Percentiles rank a stretch among this genome's conserved stretches.
Conservation (phyloP, 2,888 invertebrate genomes). For the Agonopterix heracliana region DNA sequence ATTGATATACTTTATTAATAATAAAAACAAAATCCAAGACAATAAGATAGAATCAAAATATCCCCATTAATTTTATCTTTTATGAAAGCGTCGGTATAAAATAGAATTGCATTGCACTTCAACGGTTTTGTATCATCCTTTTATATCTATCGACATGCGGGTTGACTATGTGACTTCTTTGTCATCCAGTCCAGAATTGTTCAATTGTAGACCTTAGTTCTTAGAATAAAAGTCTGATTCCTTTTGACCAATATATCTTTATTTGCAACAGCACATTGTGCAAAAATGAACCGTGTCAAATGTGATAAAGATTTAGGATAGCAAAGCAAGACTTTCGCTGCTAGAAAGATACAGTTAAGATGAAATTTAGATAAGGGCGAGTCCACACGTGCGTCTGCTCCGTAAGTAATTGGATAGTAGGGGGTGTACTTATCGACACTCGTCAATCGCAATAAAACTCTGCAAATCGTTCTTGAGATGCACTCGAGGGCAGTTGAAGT, state of each 20-base stretch:
- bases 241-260: neutral
- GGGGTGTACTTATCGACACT: conserved; percentile 49
- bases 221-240: no score
- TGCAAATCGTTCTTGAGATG: conserved; percentile 40
- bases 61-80: conserved; percentile 37
- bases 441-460: conserved; percentile 69
- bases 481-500: conserved; percentile 10
- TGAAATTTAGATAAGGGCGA: conserved; percentile 63
- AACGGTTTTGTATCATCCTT: conserved; percentile 18
- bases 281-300: neutral
- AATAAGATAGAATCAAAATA: conserved; percentile 25
- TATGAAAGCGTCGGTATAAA: conserved; percentile 44
- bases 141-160: conserved; percentile 13
- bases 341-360: conserved; percentile 25
- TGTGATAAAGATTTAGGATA: neutral
- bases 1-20: conserved; percentile 2
- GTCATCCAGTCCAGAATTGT: no score
- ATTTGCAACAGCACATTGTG: neutral
- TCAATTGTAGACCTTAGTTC: no score
- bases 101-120: conserved; percentile 39
- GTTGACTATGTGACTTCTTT: conserved; percentile 43
- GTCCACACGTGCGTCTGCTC: conserved; percentile 38
- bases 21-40: conserved; percentile 23
- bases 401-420: conserved; percentile 69
- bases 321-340: neutral